A percentile compares a stretch with the other conserved stretches of the same genome.
Conservation (phyloP, 2,888 invertebrate genomes). For the Conops quadrifasciatus region DNA sequence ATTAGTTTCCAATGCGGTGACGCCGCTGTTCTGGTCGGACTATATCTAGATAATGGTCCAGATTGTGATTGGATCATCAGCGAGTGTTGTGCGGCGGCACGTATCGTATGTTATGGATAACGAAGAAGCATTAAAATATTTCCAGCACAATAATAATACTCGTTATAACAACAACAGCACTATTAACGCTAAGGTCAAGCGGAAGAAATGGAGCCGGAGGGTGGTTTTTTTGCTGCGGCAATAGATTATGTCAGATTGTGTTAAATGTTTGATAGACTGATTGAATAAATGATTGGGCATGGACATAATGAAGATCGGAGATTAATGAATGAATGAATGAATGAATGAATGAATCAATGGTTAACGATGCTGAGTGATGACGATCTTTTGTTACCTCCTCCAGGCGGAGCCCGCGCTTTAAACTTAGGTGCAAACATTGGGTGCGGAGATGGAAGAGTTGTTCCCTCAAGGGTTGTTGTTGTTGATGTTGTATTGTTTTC, state of each 20-base stretch:
- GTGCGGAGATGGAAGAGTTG: conserved; percentile 65
- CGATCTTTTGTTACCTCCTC: conserved; percentile 55
- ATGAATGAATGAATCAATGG: conserved; percentile 27
- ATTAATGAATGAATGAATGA: conserved; percentile 13
- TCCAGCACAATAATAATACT: too few relatives aligned
- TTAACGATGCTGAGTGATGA: conserved; percentile 4
- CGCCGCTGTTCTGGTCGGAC: too few relatives aligned
- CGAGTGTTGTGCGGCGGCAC: too few relatives aligned
- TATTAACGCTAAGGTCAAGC: too few relatives aligned
- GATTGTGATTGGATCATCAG: too few relatives aligned
- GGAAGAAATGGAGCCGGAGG: too few relatives aligned
- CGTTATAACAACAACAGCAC: too few relatives aligned
- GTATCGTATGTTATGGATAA: too few relatives aligned
- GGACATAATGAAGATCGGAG: conserved; percentile 14
- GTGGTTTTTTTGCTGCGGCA: too few relatives aligned
- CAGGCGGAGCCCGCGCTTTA: conserved; percentile 77
- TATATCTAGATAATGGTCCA: too few relatives aligned
- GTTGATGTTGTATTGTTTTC: background rate
- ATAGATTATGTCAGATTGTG: too few relatives aligned
- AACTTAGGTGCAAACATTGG: conserved; percentile 82
- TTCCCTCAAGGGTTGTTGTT: conserved; percentile 66
- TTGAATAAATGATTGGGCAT: background rate
- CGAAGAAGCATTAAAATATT: too few relatives aligned
- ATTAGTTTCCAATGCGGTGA: background rate
- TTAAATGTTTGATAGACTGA: conserved; percentile 17